Base-by-base conservation (phyloP, 2,797 vertebrate genomes). In the Spinibarbus caldwelli region DNA sequence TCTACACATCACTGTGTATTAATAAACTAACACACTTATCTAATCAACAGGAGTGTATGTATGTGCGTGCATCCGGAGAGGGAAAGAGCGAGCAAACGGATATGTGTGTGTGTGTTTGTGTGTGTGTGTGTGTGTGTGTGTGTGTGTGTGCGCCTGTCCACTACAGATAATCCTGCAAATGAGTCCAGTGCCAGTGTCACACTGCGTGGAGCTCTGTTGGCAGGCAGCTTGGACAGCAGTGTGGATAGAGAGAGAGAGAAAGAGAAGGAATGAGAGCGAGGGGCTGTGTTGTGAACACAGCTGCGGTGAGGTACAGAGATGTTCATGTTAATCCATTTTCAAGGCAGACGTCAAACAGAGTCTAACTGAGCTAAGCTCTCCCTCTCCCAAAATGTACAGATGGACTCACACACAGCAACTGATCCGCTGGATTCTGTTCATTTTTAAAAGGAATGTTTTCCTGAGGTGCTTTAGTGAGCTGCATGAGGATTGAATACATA, bases 21-120 rank as follows among this genome's bases (percentile, higher is more conserved):
- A 90, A 91, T 90, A 91, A 91, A 88, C 87, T 78, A 90, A 90
- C 85, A 87, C 45, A 70, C 73, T 91, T 86, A 91, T 91, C 88
- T 90, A 90, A 91, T 92, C 89, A 91, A 72, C 31, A 89, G 52
- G 84, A 87, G 45, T 88, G 87, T 89, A 49, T n/a, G n/a, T n/a
- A n/a, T 78, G 71, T 78, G 45, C 19, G 23, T 80, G 85, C 29
- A 67, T 82, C 57, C 11, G 36, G 57, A 45, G 38, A 64, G n/a
- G 7, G 34, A 68, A 45, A 68, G 45, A 52, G 26, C 19, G 34
- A 71, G 36, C 36, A 23, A 82, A 17, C 4, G 38, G 54, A n/a
- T 81, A 81, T 87, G 79, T 52, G 23, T 79, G 82, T 87, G n/a
- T n/a, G n/a, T n/a, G n/a, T n/a, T n/a, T n/a, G n/a, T n/a, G n/a